Evolutionary conservation across 2,888 invertebrate genomes (phyloP).

Genomic region (Leptinotarsa rubiginosa): DNA sequence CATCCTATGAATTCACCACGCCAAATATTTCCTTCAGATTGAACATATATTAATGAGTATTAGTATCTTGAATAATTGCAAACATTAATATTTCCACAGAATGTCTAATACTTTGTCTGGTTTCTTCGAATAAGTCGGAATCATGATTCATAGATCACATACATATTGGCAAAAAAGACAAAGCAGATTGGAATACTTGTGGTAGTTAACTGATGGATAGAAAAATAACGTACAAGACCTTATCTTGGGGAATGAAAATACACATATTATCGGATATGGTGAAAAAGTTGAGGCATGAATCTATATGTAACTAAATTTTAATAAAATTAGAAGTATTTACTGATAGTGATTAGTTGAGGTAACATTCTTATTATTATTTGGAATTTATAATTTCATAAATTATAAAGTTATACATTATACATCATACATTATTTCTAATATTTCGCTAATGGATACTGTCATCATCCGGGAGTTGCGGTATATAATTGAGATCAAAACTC

Average conservation of each 20-base stretch:
- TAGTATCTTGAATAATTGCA: slow-evolving; percentile 42
- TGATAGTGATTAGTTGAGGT: too few species aligned
- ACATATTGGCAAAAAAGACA: slow-evolving; percentile 22
- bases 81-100: slow-evolving; percentile 42
- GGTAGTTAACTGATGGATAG: background rate
- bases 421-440: too few species aligned
- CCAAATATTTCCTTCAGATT: slow-evolving; percentile 38
- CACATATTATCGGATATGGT: background rate
- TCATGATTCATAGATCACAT: slow-evolving; percentile 50
- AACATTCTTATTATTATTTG: too few species aligned
- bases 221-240: background rate
- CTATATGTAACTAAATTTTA: too few species aligned
- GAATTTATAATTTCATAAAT: too few species aligned
- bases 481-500: too few species aligned
- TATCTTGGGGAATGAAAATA: background rate
- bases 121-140: slow-evolving; percentile 32
- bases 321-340: too few species aligned
- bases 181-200: background rate
- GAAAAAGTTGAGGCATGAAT: too few species aligned
- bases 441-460: too few species aligned
- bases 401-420: too few species aligned
- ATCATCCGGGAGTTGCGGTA: too few species aligned
- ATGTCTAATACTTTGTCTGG: slow-evolving; percentile 36
- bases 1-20: slow-evolving; percentile 43
- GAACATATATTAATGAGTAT: slow-evolving; percentile 37